Evolutionary conservation across 2,113 vertebrate species (phyloP).

Genomic region (Anthoscopus minutus): DNA sequence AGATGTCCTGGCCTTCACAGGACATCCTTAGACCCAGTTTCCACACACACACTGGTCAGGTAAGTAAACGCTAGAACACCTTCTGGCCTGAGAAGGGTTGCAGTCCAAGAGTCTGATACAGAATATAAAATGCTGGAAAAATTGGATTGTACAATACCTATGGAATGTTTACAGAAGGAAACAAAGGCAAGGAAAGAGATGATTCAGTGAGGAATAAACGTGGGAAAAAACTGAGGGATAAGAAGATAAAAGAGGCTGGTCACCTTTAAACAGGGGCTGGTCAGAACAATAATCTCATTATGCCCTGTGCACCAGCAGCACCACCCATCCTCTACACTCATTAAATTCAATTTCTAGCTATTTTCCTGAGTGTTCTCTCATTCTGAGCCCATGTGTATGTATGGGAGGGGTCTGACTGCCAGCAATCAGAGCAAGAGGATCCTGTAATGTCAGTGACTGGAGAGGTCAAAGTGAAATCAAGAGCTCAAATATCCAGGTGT

Average conservation of each 20-base stretch:
- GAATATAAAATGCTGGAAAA: not conserved
- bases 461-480: not conserved
- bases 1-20: not conserved
- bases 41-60: not conserved
- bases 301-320: not conserved
- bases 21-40: not conserved
- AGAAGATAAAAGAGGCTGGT: not conserved
- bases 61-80: not conserved
- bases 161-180: not conserved
- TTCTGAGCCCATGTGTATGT: not conserved
- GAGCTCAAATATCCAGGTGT: not conserved
- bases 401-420: rapidly evolving
- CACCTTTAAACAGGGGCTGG: not conserved
- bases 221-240: not conserved
- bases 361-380: not conserved
- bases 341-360: not conserved
- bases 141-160: not conserved
- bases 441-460: not conserved
- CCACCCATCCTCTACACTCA: not conserved
- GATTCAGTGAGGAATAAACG: not conserved
- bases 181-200: not conserved
- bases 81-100: not conserved
- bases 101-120: not conserved
- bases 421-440: not conserved
- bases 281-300: not conserved